These are phyloP conservation scores for Mellilla xanthometata DNA, from an alignment of 2,888 invertebrate species.

Conservation along the genomic window DNA sequence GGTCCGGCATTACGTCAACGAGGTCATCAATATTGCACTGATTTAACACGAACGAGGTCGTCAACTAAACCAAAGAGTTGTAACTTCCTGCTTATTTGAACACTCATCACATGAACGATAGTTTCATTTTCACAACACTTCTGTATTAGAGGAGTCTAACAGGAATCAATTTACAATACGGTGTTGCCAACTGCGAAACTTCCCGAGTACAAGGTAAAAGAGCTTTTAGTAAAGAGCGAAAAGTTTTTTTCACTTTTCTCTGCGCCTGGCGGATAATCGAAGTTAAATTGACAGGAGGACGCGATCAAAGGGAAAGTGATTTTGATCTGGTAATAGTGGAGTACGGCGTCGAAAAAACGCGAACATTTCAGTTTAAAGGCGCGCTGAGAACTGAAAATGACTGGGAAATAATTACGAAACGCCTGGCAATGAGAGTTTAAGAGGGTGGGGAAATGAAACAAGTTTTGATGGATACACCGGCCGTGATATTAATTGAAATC, in stretches of 20 bases:
- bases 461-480: no score
- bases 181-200: slow-evolving; percentile 15
- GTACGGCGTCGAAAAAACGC: not conserved
- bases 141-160: slow-evolving; percentile 22
- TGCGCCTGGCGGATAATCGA: slow-evolving; percentile 52
- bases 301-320: slow-evolving; percentile 17
- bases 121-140: slow-evolving; percentile 6
- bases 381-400: no score
- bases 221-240: slow-evolving; percentile 14
- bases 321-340: slow-evolving; percentile 11
- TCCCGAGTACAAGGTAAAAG: slow-evolving; percentile 22
- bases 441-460: no score
- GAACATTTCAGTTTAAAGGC: not conserved
- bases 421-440: no score
- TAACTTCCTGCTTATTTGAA: not conserved
- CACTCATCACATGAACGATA: slow-evolving; percentile 1
- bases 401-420: no score
- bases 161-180: slow-evolving; percentile 25
- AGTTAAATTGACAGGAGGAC: slow-evolving; percentile 54
- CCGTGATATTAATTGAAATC: no score
- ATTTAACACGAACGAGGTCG: no score
- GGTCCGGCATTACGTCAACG: no score
- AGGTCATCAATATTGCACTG: no score
- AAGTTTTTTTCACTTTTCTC: slow-evolving; percentile 44
- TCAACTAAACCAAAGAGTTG: not conserved